These are phyloP conservation scores for Fopius arisanus DNA, from an alignment of 1,140 invertebrate species.

Conservation along the genomic window DNA sequence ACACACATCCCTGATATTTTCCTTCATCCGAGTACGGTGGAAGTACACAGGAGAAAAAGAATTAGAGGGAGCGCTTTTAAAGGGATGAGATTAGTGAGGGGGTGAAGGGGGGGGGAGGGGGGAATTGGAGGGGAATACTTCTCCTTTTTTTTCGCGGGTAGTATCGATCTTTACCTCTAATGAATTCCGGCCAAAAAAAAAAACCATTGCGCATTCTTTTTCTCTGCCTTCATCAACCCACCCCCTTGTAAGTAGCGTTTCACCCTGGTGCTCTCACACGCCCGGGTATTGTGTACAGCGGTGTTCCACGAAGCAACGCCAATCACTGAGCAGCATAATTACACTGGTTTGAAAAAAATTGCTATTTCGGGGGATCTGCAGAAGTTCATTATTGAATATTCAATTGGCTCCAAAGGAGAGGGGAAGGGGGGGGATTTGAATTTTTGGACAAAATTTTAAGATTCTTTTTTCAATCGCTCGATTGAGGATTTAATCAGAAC, in stretches of 20 bases:
- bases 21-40: conserved; percentile 14
- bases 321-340: conserved; percentile 65
- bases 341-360: conserved; percentile 44
- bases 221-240: conserved; percentile 30
- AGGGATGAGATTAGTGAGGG: conserved; percentile 42
- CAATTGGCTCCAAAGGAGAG: too few species aligned
- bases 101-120: conserved; percentile 23
- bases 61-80: conserved; percentile 21
- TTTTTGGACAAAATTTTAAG: too few species aligned
- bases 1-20: not conserved
- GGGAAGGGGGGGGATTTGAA: not conserved
- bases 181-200: conserved; percentile 64
- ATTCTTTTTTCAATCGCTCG: too few species aligned
- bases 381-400: too few species aligned
- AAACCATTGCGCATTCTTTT: conserved; percentile 34
- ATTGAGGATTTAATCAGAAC: too few species aligned
- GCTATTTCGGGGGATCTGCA: too few species aligned
- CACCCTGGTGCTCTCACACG: not conserved
- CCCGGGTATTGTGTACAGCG: not conserved
- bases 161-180: conserved; percentile 65
- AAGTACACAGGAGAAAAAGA: conserved; percentile 19
- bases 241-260: conserved; percentile 29
- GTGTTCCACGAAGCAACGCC: conserved; percentile 62
- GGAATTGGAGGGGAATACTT: conserved; percentile 46
- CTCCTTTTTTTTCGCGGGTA: conserved; percentile 57